These are phyloP conservation scores for Eristalinus aeneus DNA, from an alignment of 2,888 invertebrate species.

Conservation along the genomic window DNA sequence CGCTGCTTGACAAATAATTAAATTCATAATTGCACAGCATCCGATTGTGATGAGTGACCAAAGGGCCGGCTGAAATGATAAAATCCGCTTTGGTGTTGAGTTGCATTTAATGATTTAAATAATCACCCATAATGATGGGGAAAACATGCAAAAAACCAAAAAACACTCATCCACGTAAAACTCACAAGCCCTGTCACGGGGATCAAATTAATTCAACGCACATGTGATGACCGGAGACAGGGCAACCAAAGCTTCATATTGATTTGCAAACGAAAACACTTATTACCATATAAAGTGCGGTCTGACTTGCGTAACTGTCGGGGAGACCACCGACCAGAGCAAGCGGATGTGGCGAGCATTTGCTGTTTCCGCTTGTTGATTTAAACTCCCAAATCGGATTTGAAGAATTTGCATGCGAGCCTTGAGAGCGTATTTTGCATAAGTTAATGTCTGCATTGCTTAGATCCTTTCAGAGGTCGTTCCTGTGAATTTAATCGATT, in stretches of 20 bases:
- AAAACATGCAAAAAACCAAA: not conserved
- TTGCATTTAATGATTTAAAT: constrained; percentile 37
- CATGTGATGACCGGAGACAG: constrained; percentile 48
- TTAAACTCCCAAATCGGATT: constrained; percentile 70
- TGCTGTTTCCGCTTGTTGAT: constrained; percentile 69
- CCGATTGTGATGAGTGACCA: constrained; percentile 33
- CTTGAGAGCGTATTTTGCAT: constrained; percentile 56
- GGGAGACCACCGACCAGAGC: constrained; percentile 16
- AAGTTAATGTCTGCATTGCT: constrained; percentile 49
- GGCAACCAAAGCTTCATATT: constrained; percentile 37
- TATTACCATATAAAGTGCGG: constrained; percentile 51
- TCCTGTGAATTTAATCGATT: constrained; percentile 49
- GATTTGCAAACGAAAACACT: constrained; percentile 52
- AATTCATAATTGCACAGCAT: constrained; percentile 62
- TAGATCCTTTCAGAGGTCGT: constrained; percentile 2
- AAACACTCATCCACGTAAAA: constrained; percentile 4
- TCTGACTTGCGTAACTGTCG: not conserved
- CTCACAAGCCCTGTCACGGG: constrained; percentile 29
- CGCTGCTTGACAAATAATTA: constrained; percentile 59
- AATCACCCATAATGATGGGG: constrained; percentile 4
- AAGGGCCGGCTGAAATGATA: constrained; percentile 32
- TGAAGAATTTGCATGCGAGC: constrained; percentile 61
- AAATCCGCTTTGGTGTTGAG: constrained; percentile 39
- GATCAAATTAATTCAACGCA: constrained; percentile 61
- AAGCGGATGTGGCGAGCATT: constrained; percentile 67